These are phyloP conservation scores for Ctenochaetus hawaiiensis DNA, from an alignment of 2,797 vertebrate species.

Conservation along the genomic window DNA sequence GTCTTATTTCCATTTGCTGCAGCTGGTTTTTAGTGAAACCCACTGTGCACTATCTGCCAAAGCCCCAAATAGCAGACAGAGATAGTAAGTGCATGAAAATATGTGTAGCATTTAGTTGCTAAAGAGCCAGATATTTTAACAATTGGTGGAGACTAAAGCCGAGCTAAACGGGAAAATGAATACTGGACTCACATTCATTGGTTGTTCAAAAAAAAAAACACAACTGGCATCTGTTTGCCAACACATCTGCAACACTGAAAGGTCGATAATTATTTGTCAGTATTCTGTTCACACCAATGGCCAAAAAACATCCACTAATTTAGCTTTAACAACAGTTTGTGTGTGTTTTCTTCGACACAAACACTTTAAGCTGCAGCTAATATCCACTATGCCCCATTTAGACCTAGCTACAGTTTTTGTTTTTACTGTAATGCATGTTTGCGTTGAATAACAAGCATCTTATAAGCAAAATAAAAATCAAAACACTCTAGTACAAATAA, in stretches of 20 bases:
- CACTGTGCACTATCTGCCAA: background rate
- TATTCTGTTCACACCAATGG: conserved; percentile 1
- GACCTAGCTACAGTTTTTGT: background rate
- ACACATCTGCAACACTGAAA: background rate
- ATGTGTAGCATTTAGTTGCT: background rate
- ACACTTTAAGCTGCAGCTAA: background rate
- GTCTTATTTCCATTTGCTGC: background rate
- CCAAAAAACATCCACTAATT: background rate
- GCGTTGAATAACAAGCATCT: conserved; percentile 22
- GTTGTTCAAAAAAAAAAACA: background rate
- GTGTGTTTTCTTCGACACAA: background rate
- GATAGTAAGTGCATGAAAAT: background rate
- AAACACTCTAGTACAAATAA: background rate
- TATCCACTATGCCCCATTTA: background rate
- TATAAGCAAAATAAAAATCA: conserved; percentile 19
- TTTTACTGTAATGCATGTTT: conserved; percentile 20
- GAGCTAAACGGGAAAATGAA: background rate
- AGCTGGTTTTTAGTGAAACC: background rate
- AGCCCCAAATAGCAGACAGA: background rate
- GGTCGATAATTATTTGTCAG: background rate
- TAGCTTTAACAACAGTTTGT: background rate
- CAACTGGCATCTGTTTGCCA: background rate
- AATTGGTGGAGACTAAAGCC: conserved; percentile 12
- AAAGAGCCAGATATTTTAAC: background rate
- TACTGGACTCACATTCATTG: background rate